phyloP scores from a whole-genome alignment of 2,888 invertebrate species.

The Coenonympha glycerion region DNA sequence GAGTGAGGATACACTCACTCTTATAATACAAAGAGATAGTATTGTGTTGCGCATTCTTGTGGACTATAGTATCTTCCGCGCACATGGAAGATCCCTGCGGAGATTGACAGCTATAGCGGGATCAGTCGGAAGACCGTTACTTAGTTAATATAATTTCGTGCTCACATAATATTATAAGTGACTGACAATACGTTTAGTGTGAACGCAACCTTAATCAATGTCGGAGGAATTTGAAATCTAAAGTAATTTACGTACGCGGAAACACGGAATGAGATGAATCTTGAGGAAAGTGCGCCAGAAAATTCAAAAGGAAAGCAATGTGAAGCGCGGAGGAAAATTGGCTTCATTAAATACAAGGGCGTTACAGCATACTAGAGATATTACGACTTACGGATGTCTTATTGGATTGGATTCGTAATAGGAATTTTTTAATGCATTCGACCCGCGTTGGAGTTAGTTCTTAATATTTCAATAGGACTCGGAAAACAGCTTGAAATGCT shows the following conservation, averaged over 20 bases:
- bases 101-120: too few species aligned
- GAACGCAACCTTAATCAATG: too few species aligned
- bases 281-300: conserved; percentile 70
- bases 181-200: too few species aligned
- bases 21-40: too few species aligned
- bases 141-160: too few species aligned
- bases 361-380: conserved; percentile 39
- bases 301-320: conserved; percentile 70
- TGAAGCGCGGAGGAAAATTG: conserved; percentile 67
- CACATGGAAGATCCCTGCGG: too few species aligned
- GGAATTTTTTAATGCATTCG: neutral
- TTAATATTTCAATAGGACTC: neutral
- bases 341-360: conserved; percentile 69
- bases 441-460: neutral
- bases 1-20: too few species aligned
- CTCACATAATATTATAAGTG: too few species aligned
- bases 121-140: too few species aligned
- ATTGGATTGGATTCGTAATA: neutral
- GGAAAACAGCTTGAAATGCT: too few species aligned
- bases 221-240: conserved; percentile 66
- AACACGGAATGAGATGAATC: conserved; percentile 68
- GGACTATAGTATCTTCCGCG: too few species aligned
- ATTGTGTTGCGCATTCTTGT: too few species aligned
- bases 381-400: conserved; percentile 40
- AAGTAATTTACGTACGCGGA: conserved; percentile 68